phyloP scores from a whole-genome alignment of 2,113 vertebrate genomes.

The Pionites leucogaster region DNA sequence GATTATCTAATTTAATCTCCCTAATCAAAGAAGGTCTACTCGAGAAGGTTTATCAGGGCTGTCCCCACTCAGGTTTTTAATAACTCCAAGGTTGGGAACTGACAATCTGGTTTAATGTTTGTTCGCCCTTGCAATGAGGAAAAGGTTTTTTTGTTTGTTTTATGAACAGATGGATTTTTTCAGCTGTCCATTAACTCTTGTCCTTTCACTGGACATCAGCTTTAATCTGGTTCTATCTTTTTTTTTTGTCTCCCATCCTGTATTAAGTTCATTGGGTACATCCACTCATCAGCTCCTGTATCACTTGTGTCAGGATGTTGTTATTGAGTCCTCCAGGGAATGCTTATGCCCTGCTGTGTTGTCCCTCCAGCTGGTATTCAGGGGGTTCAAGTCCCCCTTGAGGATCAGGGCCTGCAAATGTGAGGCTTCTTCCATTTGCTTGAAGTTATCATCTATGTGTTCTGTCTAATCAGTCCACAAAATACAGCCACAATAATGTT shows the following conservation, averaged over 20 bases:
- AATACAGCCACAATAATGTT: not conserved
- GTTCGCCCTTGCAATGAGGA: not conserved
- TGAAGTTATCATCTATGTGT: not conserved
- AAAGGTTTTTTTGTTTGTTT: not conserved
- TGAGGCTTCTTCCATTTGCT: not conserved
- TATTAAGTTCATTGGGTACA: not conserved
- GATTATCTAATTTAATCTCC: not conserved
- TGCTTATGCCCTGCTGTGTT: not conserved
- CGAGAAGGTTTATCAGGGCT: not conserved
- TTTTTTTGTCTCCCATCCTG: not conserved
- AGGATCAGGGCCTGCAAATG: not conserved
- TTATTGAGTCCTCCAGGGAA: not conserved
- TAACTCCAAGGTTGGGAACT: too few species aligned
- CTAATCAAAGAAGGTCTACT: not conserved
- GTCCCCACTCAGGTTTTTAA: not conserved
- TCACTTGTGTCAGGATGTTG: not conserved
- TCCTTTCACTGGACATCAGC: not conserved
- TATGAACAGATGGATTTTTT: not conserved
- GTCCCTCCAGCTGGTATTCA: not conserved
- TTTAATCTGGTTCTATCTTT: not conserved
- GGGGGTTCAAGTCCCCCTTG: not conserved
- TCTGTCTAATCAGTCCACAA: not conserved
- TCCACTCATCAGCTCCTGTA: not conserved
- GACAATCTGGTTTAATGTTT: not conserved
- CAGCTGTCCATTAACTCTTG: not conserved